Percentiles rank a stretch among this genome's conserved stretches.
Evolutionary conservation across 2,888 invertebrate genomes (phyloP).

Genomic region (Nephrotoma appendiculata): DNA sequence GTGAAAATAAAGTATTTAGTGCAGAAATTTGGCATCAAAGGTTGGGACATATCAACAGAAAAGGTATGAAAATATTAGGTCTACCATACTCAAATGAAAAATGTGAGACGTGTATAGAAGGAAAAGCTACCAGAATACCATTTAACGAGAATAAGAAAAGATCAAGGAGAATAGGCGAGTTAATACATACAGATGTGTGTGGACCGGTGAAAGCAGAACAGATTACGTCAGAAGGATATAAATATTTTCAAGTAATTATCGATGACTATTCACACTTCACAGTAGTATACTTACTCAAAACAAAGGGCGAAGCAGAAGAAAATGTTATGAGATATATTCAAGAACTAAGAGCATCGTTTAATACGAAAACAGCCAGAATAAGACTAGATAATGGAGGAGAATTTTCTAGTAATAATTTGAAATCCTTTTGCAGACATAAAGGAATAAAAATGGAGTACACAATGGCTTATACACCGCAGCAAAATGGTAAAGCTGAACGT

Average conservation of each 20-base stretch:
- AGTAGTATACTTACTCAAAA: conserved; percentile 7
- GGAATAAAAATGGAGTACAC: conserved; percentile 8
- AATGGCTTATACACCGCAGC: conserved; percentile 7
- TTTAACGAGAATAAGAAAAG: no score
- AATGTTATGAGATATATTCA: conserved; percentile 9
- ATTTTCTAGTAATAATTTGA: neutral
- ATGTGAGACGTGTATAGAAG: no score
- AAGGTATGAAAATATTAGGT: no score
- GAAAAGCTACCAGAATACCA: no score
- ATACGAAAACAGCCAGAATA: conserved; percentile 9
- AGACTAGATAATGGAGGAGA: conserved; percentile 8
- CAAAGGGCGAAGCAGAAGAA: conserved; percentile 12
- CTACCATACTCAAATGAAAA: no score
- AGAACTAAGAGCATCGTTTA: conserved; percentile 9
- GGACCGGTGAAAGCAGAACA: conserved; percentile 8
- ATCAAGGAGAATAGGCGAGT: no score
- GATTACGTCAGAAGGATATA: conserved; percentile 9
- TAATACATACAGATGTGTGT: conserved; percentile 4
- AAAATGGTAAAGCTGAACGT: conserved; percentile 4
- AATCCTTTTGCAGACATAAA: neutral
- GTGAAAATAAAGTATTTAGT: no score
- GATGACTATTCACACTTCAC: no score
- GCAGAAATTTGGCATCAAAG: no score
- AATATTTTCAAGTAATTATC: no score
- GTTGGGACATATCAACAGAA: no score